Evolutionary conservation across 2,797 vertebrate species (phyloP).

Genomic region (Hoplostethus atlanticus): DNA sequence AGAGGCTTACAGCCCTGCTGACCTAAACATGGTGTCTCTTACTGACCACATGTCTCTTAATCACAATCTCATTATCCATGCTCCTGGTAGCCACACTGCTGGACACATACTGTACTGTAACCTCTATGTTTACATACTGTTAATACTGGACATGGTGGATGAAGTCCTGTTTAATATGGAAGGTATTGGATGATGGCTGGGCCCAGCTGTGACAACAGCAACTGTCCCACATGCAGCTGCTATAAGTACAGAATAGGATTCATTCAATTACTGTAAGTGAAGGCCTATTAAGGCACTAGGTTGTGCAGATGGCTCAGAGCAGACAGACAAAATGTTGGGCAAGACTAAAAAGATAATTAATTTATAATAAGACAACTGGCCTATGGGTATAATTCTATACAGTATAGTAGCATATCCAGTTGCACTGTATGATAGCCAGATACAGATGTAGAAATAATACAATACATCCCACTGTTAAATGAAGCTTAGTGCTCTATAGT

Average conservation of each 20-base stretch:
- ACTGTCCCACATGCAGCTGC: conserved; percentile 53
- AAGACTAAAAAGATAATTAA: conserved; percentile 30
- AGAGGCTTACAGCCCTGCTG: conserved; percentile 3
- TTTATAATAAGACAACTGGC: conserved; percentile 28
- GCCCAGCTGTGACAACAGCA: conserved; percentile 55
- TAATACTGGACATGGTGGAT: conserved; percentile 41
- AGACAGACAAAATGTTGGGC: conserved; percentile 18
- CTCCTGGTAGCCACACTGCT: conserved; percentile 16
- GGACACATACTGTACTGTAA: conserved; percentile 12
- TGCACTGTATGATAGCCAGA: conserved; percentile 17
- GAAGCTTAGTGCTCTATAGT: conserved; percentile 6
- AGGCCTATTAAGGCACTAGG: conserved; percentile 9
- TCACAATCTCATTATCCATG: conserved; percentile 33
- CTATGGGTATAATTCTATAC: conserved; percentile 22
- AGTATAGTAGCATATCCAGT: conserved; percentile 16
- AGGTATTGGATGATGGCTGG: conserved; percentile 41
- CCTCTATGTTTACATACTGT: conserved; percentile 41
- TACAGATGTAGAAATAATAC: conserved; percentile 39
- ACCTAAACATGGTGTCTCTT: conserved; percentile 28
- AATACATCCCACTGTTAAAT: conserved; percentile 27
- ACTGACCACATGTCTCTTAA: conserved; percentile 32
- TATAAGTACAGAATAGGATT: conserved; percentile 27
- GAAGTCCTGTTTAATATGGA: conserved; percentile 51
- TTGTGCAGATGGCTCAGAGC: conserved; percentile 29
- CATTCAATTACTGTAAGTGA: conserved; percentile 16